Evolutionary conservation across 2,113 vertebrate species (phyloP), one percentile per base, ranked within the genome.

Genomic region (Seriola quinqueradiata): DNA sequence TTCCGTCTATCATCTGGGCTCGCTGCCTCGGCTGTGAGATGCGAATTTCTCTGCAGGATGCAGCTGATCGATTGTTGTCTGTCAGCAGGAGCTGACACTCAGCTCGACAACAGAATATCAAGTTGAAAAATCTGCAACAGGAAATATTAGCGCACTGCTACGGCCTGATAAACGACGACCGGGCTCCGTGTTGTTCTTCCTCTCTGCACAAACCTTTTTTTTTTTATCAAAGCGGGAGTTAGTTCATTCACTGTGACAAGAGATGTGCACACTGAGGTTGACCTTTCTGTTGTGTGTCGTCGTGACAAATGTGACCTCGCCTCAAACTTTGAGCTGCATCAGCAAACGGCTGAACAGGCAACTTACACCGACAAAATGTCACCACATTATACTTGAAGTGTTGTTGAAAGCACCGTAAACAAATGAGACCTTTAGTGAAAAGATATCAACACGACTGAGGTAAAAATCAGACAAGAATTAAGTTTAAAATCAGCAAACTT

Each of bases 51-150:
- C 38, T n/a, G 70, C 59, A n/a, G 70, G 50, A 65, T 32, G 7
- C 44, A 3, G 17, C 23, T 68, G 83, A 85, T 77, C 10, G 48
- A 77, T 28, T 77, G 68, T n/a, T 2, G 38, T 11, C 11, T 13
- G 64, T 17, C 44, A 16, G n/a, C 28, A 25, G 76, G 40, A 65
- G 61, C 23, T 1, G 68, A 54, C 34, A 3, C 63, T 52, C 17
- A 0, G 50, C 71, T 28, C 59, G 59, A 40, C 50, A 32, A 10
- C 80, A 32, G 8, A 57, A 21, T 59, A 9, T 66, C 67, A 17
- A 16, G 34, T 1, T 54, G 61, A 83, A 23, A 13, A 40, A 57
- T 71, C 73, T n/a, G 58, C 1, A 4, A 11, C 9, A 5, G 67
- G 40, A 82, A 64, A 5, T 52, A 60, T 80, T 1, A n/a, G 40